Percentiles rank a stretch among this genome's conserved stretches.
Evolutionary conservation across 2,888 invertebrate genomes (phyloP).

Genomic region (Athalia circularis): DNA sequence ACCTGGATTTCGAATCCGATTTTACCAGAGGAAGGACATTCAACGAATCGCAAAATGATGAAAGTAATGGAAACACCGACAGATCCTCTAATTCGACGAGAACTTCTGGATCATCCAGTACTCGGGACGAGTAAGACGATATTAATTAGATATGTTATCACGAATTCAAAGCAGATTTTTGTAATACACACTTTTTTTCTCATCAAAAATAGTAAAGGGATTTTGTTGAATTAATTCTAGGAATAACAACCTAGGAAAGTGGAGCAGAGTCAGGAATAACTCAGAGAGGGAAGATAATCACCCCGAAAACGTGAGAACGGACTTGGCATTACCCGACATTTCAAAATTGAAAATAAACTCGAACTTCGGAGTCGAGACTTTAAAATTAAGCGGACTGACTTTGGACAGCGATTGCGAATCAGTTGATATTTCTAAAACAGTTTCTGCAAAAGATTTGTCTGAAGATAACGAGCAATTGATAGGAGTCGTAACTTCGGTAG

Average conservation of each 20-base stretch:
- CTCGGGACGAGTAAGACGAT: conserved; percentile 22
- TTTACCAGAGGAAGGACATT: background rate
- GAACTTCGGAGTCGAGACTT: background rate
- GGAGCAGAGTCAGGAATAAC: conserved; percentile 36
- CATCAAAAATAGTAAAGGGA: no score
- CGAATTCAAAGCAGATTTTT: conserved; percentile 2
- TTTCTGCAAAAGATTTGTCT: background rate
- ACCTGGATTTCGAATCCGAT: background rate
- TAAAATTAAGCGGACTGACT: conserved; percentile 8
- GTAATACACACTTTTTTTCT: background rate
- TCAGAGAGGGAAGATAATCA: conserved; percentile 55
- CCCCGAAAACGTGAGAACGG: background rate
- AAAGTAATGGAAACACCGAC: background rate
- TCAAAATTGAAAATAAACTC: background rate
- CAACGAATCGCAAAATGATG: background rate
- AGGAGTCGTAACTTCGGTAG: conserved; percentile 32
- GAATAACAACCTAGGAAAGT: background rate
- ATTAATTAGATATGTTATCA: background rate
- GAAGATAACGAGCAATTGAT: background rate
- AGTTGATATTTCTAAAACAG: background rate
- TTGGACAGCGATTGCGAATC: conserved; percentile 31
- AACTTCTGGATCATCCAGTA: conserved; percentile 10
- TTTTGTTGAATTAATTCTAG: background rate
- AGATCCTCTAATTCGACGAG: background rate
- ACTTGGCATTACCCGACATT: background rate